Evolutionary conservation across 92 coral and sea anemone species (phyloP).

Genomic region (Epizoanthus illoricatus): DNA sequence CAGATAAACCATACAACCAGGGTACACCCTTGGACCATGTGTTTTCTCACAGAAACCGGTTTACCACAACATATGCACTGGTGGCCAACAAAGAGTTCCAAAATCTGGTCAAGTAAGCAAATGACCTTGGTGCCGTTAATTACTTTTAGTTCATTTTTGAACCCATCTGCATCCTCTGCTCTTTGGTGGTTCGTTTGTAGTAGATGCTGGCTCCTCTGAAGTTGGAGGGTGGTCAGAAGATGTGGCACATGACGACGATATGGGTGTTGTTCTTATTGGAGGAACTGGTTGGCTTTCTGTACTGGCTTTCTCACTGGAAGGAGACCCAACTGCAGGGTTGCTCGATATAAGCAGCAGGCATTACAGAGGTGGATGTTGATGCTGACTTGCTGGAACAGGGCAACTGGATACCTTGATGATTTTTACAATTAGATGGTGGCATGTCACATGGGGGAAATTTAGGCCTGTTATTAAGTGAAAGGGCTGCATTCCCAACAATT

Average conservation of each 20-base stretch:
- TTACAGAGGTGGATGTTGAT: constrained; percentile 9
- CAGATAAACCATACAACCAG: constrained; percentile 20
- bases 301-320: constrained; percentile 10
- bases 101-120: too few relatives aligned
- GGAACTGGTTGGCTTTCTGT: constrained; percentile 10
- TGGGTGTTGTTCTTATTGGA: background rate
- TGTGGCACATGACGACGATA: constrained; percentile 1
- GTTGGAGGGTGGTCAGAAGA: constrained; percentile 5
- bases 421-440: constrained; percentile 5
- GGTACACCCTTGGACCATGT: constrained; percentile 11
- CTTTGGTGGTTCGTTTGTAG: background rate
- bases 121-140: too few relatives aligned
- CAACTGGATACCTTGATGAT: constrained; percentile 5
- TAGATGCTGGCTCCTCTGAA: constrained; percentile 6
- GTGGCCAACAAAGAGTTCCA: constrained; percentile 1
- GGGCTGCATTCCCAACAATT: constrained; percentile 8
- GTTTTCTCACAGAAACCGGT: constrained; percentile 1
- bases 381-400: constrained; percentile 5
- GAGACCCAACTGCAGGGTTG: constrained; percentile 1
- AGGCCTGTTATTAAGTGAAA: constrained; percentile 2
- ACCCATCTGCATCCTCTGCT: too few relatives aligned
- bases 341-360: background rate
- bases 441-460: constrained; percentile 8
- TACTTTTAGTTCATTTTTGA: too few relatives aligned
- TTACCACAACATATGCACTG: background rate